Evolutionary conservation across 2,113 vertebrate genomes (phyloP).

Genomic region (Otocyon megalotis): DNA sequence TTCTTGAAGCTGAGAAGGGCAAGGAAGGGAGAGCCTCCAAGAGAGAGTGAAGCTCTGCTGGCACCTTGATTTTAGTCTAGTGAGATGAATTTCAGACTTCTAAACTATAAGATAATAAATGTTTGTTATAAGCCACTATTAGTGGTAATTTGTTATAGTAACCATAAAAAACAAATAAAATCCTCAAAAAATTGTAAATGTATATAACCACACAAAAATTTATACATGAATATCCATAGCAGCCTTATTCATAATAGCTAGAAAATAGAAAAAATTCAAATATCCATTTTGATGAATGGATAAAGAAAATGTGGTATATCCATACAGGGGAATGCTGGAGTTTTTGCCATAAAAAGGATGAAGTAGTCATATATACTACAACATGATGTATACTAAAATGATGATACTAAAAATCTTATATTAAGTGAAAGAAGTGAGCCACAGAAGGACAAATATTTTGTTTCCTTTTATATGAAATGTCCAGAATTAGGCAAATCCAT

Average conservation of each 20-base stretch:
- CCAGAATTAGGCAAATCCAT: not conserved
- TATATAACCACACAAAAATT: not conserved
- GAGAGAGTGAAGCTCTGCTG: not conserved
- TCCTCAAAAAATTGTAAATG: not conserved
- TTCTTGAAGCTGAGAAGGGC: not conserved
- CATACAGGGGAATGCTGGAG: not conserved
- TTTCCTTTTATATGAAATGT: not conserved
- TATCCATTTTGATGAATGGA: not conserved
- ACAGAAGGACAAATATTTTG: not conserved
- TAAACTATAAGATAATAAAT: not conserved
- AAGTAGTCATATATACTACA: not conserved
- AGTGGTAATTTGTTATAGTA: not conserved
- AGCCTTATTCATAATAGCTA: not conserved
- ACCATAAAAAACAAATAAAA: not conserved
- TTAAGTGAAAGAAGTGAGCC: not conserved
- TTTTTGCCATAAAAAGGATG: not conserved
- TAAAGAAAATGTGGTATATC: not conserved
- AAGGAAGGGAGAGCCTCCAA: not conserved
- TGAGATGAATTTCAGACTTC: not conserved
- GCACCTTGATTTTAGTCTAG: not conserved
- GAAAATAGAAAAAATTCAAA: slow-evolving; percentile 1
- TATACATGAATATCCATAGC: not conserved
- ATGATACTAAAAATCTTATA: not conserved
- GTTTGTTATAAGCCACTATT: not conserved
- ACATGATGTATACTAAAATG: too few species aligned